Evolutionary conservation across 2,113 vertebrate genomes (phyloP).

Genomic region (Vanacampus margaritifer): DNA sequence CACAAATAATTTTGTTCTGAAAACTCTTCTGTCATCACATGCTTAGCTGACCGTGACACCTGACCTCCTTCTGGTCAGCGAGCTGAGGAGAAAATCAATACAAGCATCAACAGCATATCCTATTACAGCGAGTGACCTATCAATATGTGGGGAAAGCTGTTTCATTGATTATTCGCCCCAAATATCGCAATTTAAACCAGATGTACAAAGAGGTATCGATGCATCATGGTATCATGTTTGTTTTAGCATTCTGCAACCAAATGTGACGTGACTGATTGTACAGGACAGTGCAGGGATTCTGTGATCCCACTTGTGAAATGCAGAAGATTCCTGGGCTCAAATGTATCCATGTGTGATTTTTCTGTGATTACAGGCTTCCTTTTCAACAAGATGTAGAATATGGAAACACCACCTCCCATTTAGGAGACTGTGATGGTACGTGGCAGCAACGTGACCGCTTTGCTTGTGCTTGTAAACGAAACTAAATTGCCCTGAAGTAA

Average conservation of each 20-base stretch:
- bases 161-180: conserved; percentile 9
- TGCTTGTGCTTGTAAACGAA: background rate
- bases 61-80: conserved; percentile 21
- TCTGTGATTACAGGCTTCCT: conserved; percentile 69
- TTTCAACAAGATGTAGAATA: conserved; percentile 90
- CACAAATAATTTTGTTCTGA: background rate
- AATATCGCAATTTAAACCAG: background rate
- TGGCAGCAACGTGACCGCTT: conserved; percentile 41
- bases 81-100: conserved; percentile 35
- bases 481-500: too few relatives aligned
- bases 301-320: background rate
- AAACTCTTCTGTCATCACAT: conserved; percentile 4
- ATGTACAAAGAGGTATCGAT: background rate
- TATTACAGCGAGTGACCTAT: conserved; percentile 33
- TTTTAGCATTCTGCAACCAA: background rate
- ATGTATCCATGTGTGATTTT: conserved; percentile 3
- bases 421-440: conserved; percentile 94
- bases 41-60: conserved; percentile 31
- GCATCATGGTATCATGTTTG: conserved; percentile 3
- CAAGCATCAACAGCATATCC: conserved; percentile 31
- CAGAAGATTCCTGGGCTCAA: background rate
- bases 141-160: conserved; percentile 19
- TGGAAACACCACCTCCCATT: conserved; percentile 84
- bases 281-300: background rate
- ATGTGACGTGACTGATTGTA: background rate